Percentiles rank a stretch among this genome's conserved stretches.
Conservation (phyloP, 2,888 invertebrate genomes). For the Idaea aversata region DNA sequence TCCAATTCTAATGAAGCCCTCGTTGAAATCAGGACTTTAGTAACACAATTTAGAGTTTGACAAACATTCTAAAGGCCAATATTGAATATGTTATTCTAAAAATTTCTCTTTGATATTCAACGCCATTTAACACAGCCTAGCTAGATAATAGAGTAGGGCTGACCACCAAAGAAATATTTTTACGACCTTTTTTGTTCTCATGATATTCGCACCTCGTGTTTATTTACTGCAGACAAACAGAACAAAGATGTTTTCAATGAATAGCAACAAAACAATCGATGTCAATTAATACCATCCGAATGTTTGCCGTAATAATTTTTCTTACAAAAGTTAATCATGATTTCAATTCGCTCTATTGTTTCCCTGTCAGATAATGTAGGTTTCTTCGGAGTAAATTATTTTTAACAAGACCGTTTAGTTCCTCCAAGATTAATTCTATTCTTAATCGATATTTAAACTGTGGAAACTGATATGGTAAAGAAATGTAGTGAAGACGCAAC, state of each 20-base stretch:
- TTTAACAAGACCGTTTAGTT: slow-evolving; percentile 1
- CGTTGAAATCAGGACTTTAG: not conserved
- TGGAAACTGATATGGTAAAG: not conserved
- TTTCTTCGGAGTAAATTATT: not conserved
- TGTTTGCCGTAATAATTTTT: not conserved
- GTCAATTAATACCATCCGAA: not conserved
- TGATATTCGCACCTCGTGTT: not conserved
- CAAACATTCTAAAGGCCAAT: not conserved
- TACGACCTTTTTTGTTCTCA: not conserved
- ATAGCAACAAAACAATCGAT: not conserved
- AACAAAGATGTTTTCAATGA: not conserved
- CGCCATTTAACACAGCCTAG: not conserved
- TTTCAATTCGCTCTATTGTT: not conserved
- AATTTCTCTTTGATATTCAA: not conserved
- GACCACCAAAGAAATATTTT: not conserved
- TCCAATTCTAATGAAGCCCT: too few relatives aligned
- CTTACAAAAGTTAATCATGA: not conserved
- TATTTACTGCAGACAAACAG: not conserved
- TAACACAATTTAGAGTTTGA: not conserved
- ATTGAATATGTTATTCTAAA: not conserved
- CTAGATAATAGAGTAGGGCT: not conserved
- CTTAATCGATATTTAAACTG: not conserved
- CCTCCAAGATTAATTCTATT: not conserved
- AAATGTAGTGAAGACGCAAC: not conserved
- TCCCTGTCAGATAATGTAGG: not conserved